Evolutionary conservation across 2,888 invertebrate species (phyloP).

Genomic region (Nomada goodeniana): DNA sequence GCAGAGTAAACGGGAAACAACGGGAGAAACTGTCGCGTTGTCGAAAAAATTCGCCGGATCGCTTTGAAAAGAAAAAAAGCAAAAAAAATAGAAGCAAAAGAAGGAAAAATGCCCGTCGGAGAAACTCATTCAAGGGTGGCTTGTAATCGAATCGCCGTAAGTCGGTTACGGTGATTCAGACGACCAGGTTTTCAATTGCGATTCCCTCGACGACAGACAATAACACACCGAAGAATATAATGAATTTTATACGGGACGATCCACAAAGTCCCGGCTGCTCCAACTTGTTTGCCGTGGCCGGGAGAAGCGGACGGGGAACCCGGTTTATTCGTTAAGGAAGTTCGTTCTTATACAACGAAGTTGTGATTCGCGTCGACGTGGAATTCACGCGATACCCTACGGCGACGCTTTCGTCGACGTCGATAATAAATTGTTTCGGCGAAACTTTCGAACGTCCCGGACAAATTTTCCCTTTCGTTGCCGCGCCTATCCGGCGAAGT

Average conservation of each 20-base stretch:
- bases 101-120: background rate
- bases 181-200: slow-evolving; percentile 30
- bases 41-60: background rate
- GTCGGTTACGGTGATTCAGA: slow-evolving; percentile 21
- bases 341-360: slow-evolving; percentile 29
- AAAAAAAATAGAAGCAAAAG: background rate
- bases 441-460: background rate
- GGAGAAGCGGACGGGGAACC: background rate
- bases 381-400: slow-evolving; percentile 5
- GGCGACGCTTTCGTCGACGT: background rate
- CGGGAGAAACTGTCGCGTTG: background rate
- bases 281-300: background rate
- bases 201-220: slow-evolving; percentile 4
- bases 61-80: slow-evolving; percentile 2
- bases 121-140: slow-evolving; percentile 15
- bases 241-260: slow-evolving; percentile 9
- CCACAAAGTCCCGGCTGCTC: background rate
- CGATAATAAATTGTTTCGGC: background rate
- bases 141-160: slow-evolving; percentile 29
- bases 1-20: background rate
- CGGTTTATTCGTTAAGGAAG: slow-evolving; percentile 14
- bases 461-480: background rate
- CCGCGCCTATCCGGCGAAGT: too few species aligned
- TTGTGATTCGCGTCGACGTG: background rate
- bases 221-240: slow-evolving; percentile 20